A percentile compares a stretch with the other conserved stretches of the same genome.
phyloP scores from a whole-genome alignment of 2,888 invertebrate species.

The Drosophila rubida region DNA sequence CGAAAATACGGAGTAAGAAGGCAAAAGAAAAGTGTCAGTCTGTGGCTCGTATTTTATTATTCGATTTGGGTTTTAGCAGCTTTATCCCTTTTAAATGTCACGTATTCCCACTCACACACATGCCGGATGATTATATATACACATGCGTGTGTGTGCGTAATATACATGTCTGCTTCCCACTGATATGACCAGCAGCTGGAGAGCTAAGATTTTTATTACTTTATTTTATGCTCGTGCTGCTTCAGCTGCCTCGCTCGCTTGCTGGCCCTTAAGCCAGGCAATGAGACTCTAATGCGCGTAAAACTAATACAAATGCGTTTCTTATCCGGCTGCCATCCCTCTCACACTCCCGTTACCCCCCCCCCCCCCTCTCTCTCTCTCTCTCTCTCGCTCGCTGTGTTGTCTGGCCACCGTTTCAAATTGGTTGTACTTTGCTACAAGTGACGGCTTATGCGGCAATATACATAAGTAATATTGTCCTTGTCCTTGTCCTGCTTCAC shows the following conservation, averaged over 20 bases:
- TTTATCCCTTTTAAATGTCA: slow-evolving; percentile 77
- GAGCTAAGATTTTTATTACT: slow-evolving; percentile 77
- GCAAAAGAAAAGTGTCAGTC: slow-evolving; percentile 43
- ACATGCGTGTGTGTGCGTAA: slow-evolving; percentile 24
- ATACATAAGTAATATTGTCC: slow-evolving; percentile 79
- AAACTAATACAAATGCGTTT: slow-evolving; percentile 79
- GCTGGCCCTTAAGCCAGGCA: slow-evolving; percentile 70
- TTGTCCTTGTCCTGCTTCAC: slow-evolving; percentile 38
- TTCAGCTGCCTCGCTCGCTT: slow-evolving; percentile 21
- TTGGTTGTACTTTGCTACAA: slow-evolving; percentile 77
- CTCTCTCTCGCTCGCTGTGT: not conserved
- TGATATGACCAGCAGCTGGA: slow-evolving; percentile 65
- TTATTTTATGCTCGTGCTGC: slow-evolving; percentile 73
- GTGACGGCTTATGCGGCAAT: slow-evolving; percentile 78
- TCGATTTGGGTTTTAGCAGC: slow-evolving; percentile 72
- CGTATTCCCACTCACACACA: slow-evolving; percentile 47
- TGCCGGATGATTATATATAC: not conserved
- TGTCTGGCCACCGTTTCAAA: slow-evolving; percentile 56
- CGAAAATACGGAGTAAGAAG: not conserved
- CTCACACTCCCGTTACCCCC: too few species aligned
- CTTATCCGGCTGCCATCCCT: slow-evolving; percentile 64
- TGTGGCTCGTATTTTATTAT: slow-evolving; percentile 73
- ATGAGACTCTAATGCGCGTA: slow-evolving; percentile 80
- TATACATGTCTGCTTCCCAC: slow-evolving; percentile 68
- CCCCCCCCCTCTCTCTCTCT: not conserved